Conservation (phyloP, 2,797 vertebrate genomes). For the Rhabdophis nuchalis region DNA sequence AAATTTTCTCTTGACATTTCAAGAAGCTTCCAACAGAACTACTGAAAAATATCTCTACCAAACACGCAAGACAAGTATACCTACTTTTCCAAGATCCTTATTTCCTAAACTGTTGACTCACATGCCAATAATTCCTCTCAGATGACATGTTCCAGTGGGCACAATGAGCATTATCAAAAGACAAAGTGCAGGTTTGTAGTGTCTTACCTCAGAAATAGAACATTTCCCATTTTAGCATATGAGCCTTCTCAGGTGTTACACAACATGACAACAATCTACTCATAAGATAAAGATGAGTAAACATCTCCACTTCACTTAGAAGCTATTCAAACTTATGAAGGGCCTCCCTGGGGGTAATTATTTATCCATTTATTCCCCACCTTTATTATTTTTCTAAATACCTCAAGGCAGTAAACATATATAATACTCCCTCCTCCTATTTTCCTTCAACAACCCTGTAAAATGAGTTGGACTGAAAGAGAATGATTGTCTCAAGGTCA, state of each 20-base stretch:
- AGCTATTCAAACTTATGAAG: neutral
- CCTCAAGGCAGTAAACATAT: neutral
- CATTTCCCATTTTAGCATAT: neutral
- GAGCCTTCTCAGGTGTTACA: neutral
- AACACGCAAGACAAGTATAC: neutral
- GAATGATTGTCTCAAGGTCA: neutral
- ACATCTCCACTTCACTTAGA: neutral
- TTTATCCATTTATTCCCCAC: neutral
- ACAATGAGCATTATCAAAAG: neutral
- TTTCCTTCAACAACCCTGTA: neutral
- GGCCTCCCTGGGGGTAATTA: neutral
- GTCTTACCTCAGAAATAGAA: neutral
- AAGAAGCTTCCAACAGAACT: neutral
- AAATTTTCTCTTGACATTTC: neutral
- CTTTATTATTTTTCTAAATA: neutral
- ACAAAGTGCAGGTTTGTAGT: neutral
- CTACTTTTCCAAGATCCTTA: neutral
- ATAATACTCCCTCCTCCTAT: neutral
- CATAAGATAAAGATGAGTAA: neutral
- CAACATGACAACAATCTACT: neutral
- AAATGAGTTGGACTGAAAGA: neutral
- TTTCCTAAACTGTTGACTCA: neutral
- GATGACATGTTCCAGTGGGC: neutral
- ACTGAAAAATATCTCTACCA: neutral
- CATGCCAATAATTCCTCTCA: neutral